These are phyloP conservation scores for Osmerus eperlanus DNA, from an alignment of 2,113 vertebrate species.

Conservation along the genomic window DNA sequence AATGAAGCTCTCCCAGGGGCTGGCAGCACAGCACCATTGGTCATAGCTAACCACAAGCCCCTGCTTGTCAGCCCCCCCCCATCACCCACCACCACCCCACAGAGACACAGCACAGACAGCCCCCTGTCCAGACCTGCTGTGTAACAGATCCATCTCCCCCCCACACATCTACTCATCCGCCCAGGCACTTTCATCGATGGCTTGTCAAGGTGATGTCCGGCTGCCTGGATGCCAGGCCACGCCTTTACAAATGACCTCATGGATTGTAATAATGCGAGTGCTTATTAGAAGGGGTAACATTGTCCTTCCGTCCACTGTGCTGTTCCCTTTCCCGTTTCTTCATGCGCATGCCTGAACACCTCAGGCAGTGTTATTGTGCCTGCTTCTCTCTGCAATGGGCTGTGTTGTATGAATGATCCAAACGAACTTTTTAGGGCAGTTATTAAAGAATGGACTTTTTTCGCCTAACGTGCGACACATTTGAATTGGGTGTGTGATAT, in stretches of 20 bases:
- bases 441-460: neutral
- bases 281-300: conserved; percentile 7
- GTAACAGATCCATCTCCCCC: conserved; percentile 26
- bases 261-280: conserved; percentile 17
- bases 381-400: conserved; percentile 1
- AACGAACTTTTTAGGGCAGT: neutral
- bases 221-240: conserved; percentile 2
- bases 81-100: neutral
- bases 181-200: conserved; percentile 39
- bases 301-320: neutral
- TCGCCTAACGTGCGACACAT: too few species aligned
- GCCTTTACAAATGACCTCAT: conserved; percentile 19
- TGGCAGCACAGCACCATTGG: conserved; percentile 74
- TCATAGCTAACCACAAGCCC: conserved; percentile 68
- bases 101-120: conserved; percentile 1
- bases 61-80: conserved; percentile 33
- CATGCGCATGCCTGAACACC: conserved; percentile 16
- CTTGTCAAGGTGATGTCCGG: conserved; percentile 23
- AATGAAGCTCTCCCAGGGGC: conserved; percentile 78
- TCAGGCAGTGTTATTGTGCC: conserved; percentile 16
- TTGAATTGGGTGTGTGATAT: neutral
- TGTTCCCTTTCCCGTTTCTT: conserved; percentile 3
- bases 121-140: conserved; percentile 30
- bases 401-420: neutral
- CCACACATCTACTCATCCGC: neutral